phyloP scores from a whole-genome alignment of 1,140 invertebrate species.

The Nixonia krombeini region DNA sequence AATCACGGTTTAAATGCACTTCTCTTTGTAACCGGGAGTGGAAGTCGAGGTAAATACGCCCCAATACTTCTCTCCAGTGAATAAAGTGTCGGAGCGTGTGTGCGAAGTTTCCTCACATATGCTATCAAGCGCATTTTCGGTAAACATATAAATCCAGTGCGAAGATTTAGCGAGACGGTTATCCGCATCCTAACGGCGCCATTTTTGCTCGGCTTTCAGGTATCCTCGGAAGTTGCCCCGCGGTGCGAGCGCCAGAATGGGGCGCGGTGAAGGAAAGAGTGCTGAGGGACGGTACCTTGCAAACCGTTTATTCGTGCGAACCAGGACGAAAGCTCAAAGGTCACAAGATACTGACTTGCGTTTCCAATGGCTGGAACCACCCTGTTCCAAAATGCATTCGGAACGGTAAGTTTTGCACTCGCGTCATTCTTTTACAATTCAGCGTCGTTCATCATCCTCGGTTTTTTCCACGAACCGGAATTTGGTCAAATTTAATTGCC shows the following conservation, averaged over 20 bases:
- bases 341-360: slow-evolving; percentile 61
- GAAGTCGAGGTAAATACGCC: too few relatives aligned
- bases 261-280: slow-evolving; percentile 54
- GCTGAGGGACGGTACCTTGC: slow-evolving; percentile 56
- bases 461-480: too few relatives aligned
- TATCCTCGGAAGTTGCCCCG: slow-evolving; percentile 51
- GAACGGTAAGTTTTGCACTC: slow-evolving; percentile 52
- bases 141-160: too few relatives aligned
- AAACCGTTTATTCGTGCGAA: slow-evolving; percentile 61
- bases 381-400: slow-evolving; percentile 58
- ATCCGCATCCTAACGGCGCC: neutral
- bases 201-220: slow-evolving; percentile 47
- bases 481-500: too few relatives aligned
- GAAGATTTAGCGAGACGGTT: slow-evolving; percentile 1
- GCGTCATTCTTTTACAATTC: neutral
- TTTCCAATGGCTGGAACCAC: slow-evolving; percentile 55
- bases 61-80: too few relatives aligned
- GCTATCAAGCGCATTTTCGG: too few relatives aligned
- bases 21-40: too few relatives aligned
- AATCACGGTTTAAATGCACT: too few relatives aligned
- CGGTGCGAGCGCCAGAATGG: slow-evolving; percentile 54
- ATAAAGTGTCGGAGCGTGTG: too few relatives aligned
- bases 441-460: too few relatives aligned
- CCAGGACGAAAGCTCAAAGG: slow-evolving; percentile 57
- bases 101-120: too few relatives aligned